Conservation (phyloP, 2,888 invertebrate genomes). For the Periphyllus acericola region DNA sequence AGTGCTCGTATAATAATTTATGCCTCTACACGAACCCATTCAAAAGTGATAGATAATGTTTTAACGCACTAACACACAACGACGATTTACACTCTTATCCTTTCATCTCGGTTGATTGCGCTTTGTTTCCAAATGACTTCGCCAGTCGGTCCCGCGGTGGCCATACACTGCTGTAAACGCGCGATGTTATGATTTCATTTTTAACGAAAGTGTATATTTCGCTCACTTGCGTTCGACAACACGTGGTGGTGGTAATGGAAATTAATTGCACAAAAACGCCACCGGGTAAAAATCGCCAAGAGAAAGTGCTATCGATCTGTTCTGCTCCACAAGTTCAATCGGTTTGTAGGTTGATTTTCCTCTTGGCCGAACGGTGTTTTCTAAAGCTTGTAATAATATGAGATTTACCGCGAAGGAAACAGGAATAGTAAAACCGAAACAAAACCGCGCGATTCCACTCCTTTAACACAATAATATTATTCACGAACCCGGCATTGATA, state of each 20-base stretch:
- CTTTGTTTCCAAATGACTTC: slow-evolving; percentile 26
- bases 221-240: background rate
- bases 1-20: background rate
- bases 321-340: slow-evolving; percentile 34
- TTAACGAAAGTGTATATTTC: slow-evolving; percentile 16
- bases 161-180: background rate
- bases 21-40: background rate
- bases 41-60: background rate
- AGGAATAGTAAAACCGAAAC: background rate
- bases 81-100: background rate
- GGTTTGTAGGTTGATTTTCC: slow-evolving; percentile 33
- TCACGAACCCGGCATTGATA: background rate
- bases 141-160: background rate
- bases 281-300: slow-evolving; percentile 20
- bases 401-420: background rate
- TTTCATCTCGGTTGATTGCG: slow-evolving; percentile 18
- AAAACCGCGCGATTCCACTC: background rate
- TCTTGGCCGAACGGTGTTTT: background rate
- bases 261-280: slow-evolving; percentile 15
- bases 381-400: background rate
- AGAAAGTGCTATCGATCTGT: slow-evolving; percentile 46
- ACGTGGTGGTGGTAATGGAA: background rate
- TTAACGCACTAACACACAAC: background rate
- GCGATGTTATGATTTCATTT: slow-evolving; percentile 14
- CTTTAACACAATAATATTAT: background rate